Evolutionary conservation across 2,797 vertebrate genomes (phyloP), one percentile per base, ranked within the genome.

Genomic region (Euphonia xanthogaster): DNA sequence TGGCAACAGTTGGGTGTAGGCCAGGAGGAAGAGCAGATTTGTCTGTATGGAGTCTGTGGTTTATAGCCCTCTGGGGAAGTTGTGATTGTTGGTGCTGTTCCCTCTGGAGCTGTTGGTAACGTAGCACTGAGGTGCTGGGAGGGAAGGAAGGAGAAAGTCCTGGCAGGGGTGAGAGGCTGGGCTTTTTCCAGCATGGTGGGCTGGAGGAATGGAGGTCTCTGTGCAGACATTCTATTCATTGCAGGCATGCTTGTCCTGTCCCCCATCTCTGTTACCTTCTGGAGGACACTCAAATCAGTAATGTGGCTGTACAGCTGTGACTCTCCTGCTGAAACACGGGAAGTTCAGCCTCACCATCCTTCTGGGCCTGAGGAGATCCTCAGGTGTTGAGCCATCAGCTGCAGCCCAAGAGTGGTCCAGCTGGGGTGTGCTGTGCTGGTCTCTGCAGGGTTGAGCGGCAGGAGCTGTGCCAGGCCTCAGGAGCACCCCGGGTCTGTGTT

Each of bases 391-490:
- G 58, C 51, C 57, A 13, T 22, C 53, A 55, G 10, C 57, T 8
- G 14, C 12, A 78, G 30, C 79, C 81, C 37, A 18, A 14, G 74
- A 25, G 14, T 6, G 31, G 14, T 15, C 27, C 35, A 10, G 31
- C 1, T 28, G 87, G 68, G 28, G 3, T 28, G 39, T 57, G 22
- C 54, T 9, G 48, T 3, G 4, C 55, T 60, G 24, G 10, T 53
- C 48, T 35, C 60, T 54, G 51, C 10, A 12, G 53, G 62, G 21
- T 14, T n/a, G n/a, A 67, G 1, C 73, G 74, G 10, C 84, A 68
- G 0, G 1, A 18, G 45, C 42, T 0, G 2, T 35, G 33, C 50
- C 54, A 63, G 88, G 72, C 40, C 80, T 40, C 48, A 3, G 17
- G 19, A 27, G 51, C 40, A 61, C 3, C 7, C 48, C 33, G 21